Base-by-base conservation (phyloP, 2,797 vertebrate species). In the Gymnocypris eckloni region DNA sequence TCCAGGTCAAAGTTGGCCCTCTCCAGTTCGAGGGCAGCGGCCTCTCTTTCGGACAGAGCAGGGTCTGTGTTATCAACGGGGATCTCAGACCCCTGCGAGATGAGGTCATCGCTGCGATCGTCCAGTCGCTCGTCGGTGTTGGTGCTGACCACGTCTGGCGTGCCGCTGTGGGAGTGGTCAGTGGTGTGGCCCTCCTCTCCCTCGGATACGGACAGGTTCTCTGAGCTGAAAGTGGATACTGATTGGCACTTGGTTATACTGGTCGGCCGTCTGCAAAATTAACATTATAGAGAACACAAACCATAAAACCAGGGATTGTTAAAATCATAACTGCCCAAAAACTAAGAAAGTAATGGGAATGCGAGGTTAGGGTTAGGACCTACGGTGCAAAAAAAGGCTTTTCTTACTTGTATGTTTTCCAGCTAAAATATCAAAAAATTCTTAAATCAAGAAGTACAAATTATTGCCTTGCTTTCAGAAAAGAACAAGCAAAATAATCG, bases 161-260 rank as follows among this genome's bases (percentile, higher is more conserved):
- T 98, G 87, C 97, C 97, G 0, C 97, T 98, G 92, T 97, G 97
- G 39, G 98, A 98, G 69, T 97, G 97, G 87, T 99, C 98, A 0
- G 97, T 99, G 82, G 97, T 98, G 89, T 98, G 98, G 7, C 98
- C 98, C 93, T 99, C 97, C 88, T 98, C 98, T 15, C 97, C 97
- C 10, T 97, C 97, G 0, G 98, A 99, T 1, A 96, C 95, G 0
- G 96, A 96, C 79, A 97, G 92, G 90, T 99, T 99, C 94, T 99
- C 98, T 0, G 97, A 98, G 94, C 98, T 99, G 94, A 98, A 98
- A 83, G 97, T 98, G 18, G 97, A 98, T 78, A 97, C 94, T 72
- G 98, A 98, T 94, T 97, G 98, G 75, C 97, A 97, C 93, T 98
- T 28, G 90, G 95, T 96, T 95, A 97, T 97, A 94, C 86, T 97